Percentiles rank a stretch among this genome's conserved stretches.
Conservation (phyloP, 2,113 vertebrate species). For the Aspidoscelis tigris region DNA sequence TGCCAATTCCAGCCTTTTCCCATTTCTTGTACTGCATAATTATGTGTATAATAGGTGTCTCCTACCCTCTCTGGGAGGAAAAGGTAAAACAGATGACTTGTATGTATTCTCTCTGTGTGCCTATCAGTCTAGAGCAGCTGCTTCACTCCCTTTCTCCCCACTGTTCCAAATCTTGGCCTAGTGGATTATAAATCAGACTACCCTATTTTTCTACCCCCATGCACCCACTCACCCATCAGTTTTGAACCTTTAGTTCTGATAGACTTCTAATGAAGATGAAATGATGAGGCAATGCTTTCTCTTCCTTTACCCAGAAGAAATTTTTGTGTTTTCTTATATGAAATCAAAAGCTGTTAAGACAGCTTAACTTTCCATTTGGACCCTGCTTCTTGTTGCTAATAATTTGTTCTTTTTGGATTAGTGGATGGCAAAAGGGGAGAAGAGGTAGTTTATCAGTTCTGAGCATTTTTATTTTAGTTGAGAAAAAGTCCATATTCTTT, state of each 20-base stretch:
- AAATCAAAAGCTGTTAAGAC: constrained; percentile 72
- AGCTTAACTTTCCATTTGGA: constrained; percentile 55
- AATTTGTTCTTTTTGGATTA: constrained; percentile 36
- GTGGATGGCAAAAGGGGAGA: background rate
- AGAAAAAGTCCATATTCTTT: constrained; percentile 23
- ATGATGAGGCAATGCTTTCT: constrained; percentile 56
- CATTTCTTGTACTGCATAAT: constrained; percentile 59
- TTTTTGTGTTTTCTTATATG: constrained; percentile 60
- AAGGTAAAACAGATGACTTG: constrained; percentile 11
- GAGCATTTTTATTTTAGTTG: constrained; percentile 28
- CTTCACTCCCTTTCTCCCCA: constrained; percentile 28
- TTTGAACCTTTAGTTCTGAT: constrained; percentile 61
- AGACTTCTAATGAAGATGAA: constrained; percentile 69
- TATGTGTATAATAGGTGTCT: constrained; percentile 41
- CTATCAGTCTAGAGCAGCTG: constrained; percentile 36
- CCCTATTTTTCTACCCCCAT: background rate
- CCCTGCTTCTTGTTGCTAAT: constrained; percentile 46
- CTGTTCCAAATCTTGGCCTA: constrained; percentile 51
- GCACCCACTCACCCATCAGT: background rate
- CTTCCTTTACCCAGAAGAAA: constrained; percentile 57
- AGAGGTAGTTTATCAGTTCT: background rate
- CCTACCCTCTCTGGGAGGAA: constrained; percentile 15
- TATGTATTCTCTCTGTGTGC: constrained; percentile 14
- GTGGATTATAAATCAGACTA: constrained; percentile 51
- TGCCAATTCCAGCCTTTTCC: constrained; percentile 47